Percentiles rank a stretch among this genome's conserved stretches.
These are phyloP conservation scores for Grapholita molesta DNA, from an alignment of 1,140 invertebrate genomes.

Conservation along the genomic window DNA sequence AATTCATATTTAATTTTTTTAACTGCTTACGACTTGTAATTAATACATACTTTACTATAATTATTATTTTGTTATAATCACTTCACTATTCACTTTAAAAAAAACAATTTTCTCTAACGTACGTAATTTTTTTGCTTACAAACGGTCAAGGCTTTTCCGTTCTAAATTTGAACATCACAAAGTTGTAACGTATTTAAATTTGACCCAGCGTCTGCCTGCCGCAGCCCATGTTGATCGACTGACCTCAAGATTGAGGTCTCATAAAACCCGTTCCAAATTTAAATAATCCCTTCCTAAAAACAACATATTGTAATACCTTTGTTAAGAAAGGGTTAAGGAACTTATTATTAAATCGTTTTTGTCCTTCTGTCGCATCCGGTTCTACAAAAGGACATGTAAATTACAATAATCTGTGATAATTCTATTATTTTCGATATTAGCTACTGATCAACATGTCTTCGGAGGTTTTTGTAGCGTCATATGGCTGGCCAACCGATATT, in stretches of 20 bases:
- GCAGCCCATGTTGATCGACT: constrained; percentile 54
- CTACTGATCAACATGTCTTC: constrained; percentile 67
- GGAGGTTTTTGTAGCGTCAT: constrained; percentile 29
- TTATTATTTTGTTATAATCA: neutral
- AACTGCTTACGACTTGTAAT: neutral
- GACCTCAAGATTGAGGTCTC: constrained; percentile 52
- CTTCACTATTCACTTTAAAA: neutral
- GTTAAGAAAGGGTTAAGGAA: constrained; percentile 74
- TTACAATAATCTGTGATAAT: constrained; percentile 75
- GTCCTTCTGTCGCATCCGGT: constrained; percentile 73
- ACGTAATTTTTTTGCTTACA: neutral
- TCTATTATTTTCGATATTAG: constrained; percentile 69
- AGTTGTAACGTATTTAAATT: constrained; percentile 12
- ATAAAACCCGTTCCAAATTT: constrained; percentile 69
- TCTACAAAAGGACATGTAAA: constrained; percentile 72
- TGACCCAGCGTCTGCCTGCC: constrained; percentile 40
- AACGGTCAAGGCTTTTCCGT: neutral
- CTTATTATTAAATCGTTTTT: constrained; percentile 77
- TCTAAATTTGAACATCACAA: neutral
- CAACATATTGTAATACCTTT: constrained; percentile 74
- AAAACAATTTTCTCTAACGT: neutral
- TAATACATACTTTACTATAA: neutral
- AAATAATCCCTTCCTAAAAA: constrained; percentile 68
- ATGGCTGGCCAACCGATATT: constrained; percentile 38
- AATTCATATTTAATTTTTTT: too few relatives aligned